Evolutionary conservation across 2,113 vertebrate genomes (phyloP), one percentile per base, ranked within the genome.

Genomic region (Nestor notabilis): DNA sequence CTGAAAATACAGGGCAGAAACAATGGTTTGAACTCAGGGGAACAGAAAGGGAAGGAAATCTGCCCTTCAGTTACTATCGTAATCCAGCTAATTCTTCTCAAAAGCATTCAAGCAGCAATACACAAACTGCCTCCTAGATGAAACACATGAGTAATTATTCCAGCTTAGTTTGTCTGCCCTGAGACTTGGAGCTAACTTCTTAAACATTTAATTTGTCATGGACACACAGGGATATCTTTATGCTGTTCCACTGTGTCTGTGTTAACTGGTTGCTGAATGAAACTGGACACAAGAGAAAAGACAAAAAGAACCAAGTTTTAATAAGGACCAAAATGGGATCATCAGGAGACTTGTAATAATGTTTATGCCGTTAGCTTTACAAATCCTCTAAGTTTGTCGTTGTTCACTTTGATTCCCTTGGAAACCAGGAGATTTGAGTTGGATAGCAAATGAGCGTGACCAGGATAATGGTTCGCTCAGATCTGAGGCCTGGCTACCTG

Each of bases 11-110:
- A 39, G 85, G 23, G 53, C 29, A 84, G 69, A 66, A 95, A 79
- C 90, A 95, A 96, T 12, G 65, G 39, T 20, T 75, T 31, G 17
- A 83, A 49, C 64, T 64, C 41, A 29, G 31, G 41, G 85, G 58
- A 87, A 61, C 81, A 93, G 89, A 63, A 16, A 94, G 84, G 19
- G 71, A 95, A 97, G 96, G 75, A 97, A 96, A 97, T 95, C 83
- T 96, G 95, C 96, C 94, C 94, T 86, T 89, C 33, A 58, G 96
- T 92, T 88, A 53, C 92, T 84, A 93, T 61, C 76, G 95, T 98
- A 98, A 99, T 98, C 98, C 97, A 83, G 91, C 60, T 97, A 97
- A 98, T 97, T 97, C 97, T 92, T 98, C 97, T 97, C 87, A 97
- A 92, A 88, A 69, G 95, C 97, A 97, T 94, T 95, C 94, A 90